phyloP scores from a whole-genome alignment of 2,797 vertebrate genomes.

The Centropyge bicolor region DNA sequence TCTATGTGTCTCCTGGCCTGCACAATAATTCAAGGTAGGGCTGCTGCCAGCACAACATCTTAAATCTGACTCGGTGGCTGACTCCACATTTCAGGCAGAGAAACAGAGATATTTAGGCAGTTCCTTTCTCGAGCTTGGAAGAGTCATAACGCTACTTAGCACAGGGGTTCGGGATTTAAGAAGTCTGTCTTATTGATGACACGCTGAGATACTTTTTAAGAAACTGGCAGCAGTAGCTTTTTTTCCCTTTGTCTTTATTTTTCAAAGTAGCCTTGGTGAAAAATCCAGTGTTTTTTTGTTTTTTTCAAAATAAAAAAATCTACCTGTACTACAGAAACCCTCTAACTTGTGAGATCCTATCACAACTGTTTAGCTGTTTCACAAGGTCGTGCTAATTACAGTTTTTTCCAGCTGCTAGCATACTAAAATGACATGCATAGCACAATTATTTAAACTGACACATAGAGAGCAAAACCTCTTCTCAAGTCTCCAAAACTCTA shows the following conservation, averaged over 20 bases:
- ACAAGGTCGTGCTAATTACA: too few relatives aligned
- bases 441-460: too few relatives aligned
- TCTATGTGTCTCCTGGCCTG: slow-evolving; percentile 28
- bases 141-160: slow-evolving; percentile 39
- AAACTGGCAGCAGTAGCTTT: not conserved
- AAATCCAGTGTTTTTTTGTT: not conserved
- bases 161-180: slow-evolving; percentile 34
- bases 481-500: too few relatives aligned
- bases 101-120: slow-evolving; percentile 44
- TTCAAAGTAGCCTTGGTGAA: not conserved
- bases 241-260: not conserved
- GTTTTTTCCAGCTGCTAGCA: too few relatives aligned
- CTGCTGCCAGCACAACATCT: slow-evolving; percentile 49
- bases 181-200: slow-evolving; percentile 32
- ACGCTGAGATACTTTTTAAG: not conserved
- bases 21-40: slow-evolving; percentile 51
- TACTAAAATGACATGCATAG: too few relatives aligned
- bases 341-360: too few relatives aligned
- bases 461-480: too few relatives aligned
- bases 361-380: too few relatives aligned
- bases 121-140: slow-evolving; percentile 30
- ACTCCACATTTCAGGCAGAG: slow-evolving; percentile 44
- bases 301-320: not conserved
- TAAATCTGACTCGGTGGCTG: slow-evolving; percentile 48
- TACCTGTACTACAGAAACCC: too few relatives aligned